Conservation (phyloP, 2,113 vertebrate species). For the Nothobranchius furzeri region DNA sequence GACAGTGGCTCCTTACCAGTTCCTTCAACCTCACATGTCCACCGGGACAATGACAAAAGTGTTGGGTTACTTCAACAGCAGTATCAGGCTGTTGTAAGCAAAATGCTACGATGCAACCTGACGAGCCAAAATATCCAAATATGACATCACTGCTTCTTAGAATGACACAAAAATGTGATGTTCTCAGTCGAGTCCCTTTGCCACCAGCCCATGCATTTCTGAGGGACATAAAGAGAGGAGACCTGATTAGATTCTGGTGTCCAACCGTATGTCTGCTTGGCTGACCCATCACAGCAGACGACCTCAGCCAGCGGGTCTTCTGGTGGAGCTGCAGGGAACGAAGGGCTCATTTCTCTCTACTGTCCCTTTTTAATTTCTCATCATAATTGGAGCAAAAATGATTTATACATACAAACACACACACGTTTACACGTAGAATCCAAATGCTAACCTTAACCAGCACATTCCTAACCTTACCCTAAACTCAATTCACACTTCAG, state of each 20-base stretch:
- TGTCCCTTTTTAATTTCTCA: constrained; percentile 32
- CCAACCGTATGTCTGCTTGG: constrained; percentile 74
- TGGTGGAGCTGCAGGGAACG: constrained; percentile 41
- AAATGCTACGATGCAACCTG: not conserved
- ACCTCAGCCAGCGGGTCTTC: constrained; percentile 53
- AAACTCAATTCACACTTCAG: too few relatives aligned
- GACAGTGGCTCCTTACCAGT: constrained; percentile 19
- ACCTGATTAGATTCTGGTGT: constrained; percentile 22
- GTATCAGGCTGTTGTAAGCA: constrained; percentile 1
- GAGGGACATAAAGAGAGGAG: constrained; percentile 17
- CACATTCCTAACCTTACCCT: too few relatives aligned
- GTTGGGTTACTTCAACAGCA: not conserved
- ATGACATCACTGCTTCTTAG: too few relatives aligned
- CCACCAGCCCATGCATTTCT: not conserved
- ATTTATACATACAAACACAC: not conserved
- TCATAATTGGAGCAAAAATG: constrained; percentile 2
- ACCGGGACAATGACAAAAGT: constrained; percentile 8
- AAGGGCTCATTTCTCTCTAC: constrained; percentile 34
- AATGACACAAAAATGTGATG: too few relatives aligned
- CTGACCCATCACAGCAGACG: constrained; percentile 58
- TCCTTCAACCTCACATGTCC: constrained; percentile 7
- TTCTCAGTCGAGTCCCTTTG: too few relatives aligned
- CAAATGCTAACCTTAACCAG: too few relatives aligned
- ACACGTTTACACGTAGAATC: not conserved
- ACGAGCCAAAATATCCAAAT: not conserved